A percentile compares a stretch with the other conserved stretches of the same genome.
These are phyloP conservation scores for Ambastaia sidthimunki DNA, from an alignment of 2,797 vertebrate genomes.

Conservation along the genomic window DNA sequence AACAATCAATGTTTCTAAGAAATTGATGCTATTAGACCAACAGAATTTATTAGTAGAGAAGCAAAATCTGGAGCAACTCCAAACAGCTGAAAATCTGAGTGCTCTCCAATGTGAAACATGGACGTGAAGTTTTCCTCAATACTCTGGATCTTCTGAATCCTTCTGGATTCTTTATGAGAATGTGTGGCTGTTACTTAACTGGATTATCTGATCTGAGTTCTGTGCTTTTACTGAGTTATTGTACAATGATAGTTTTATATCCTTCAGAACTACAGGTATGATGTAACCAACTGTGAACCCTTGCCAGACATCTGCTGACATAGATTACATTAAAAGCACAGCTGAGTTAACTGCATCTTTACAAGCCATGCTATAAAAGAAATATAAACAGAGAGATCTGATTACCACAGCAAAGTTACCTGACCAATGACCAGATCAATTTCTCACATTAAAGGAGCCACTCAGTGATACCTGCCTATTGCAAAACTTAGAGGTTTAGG, in stretches of 20 bases:
- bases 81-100: background rate
- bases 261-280: conserved; percentile 13
- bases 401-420: conserved; percentile 2
- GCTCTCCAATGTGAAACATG: background rate
- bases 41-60: background rate
- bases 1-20: background rate
- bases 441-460: background rate
- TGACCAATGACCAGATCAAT: background rate
- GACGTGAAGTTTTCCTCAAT: background rate
- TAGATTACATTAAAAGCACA: conserved; percentile 14
- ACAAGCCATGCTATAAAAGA: conserved; percentile 6
- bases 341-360: conserved; percentile 6
- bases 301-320: conserved; percentile 15
- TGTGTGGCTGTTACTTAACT: background rate
- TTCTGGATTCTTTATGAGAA: background rate
- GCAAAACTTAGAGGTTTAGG: background rate
- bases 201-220: conserved; percentile 10
- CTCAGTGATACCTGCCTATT: background rate
- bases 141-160: background rate
- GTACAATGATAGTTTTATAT: conserved; percentile 29
- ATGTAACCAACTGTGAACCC: conserved; percentile 58
- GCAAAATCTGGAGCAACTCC: background rate
- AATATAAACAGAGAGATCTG: conserved; percentile 7
- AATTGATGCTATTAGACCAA: background rate
- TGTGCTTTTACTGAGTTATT: conserved; percentile 7